phyloP scores from a whole-genome alignment of 2,888 invertebrate species.

The Hirtodrosophila trivittata region DNA sequence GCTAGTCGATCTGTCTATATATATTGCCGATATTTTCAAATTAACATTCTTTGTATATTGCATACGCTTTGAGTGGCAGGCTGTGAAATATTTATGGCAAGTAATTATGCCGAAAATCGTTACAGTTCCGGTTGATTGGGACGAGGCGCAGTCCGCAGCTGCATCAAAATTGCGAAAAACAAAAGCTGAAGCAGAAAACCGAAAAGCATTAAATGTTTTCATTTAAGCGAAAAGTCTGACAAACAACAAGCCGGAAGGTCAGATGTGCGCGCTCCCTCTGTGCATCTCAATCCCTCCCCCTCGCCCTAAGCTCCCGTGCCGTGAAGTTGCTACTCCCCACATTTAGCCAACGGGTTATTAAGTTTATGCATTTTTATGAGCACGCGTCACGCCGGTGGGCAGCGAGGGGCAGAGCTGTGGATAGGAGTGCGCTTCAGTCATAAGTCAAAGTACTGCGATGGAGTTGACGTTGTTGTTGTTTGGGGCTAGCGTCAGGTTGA shows the following conservation, averaged over 20 bases:
- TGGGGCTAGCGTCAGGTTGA: slow-evolving; percentile 27
- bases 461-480: neutral
- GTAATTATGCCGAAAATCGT: slow-evolving; percentile 53
- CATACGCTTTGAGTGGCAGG: neutral
- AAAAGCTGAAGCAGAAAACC: slow-evolving; percentile 17
- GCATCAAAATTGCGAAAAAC: slow-evolving; percentile 34
- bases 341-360: slow-evolving; percentile 49
- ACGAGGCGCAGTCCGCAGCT: slow-evolving; percentile 33
- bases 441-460: slow-evolving; percentile 60
- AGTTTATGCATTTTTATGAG: slow-evolving; percentile 58
- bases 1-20: too few relatives aligned
- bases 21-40: too few relatives aligned
- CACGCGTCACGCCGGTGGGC: slow-evolving; percentile 11
- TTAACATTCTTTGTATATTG: too few relatives aligned
- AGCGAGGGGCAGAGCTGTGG: neutral
- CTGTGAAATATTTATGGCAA: slow-evolving; percentile 48
- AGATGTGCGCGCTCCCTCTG: slow-evolving; percentile 12
- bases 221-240: slow-evolving; percentile 35
- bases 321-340: slow-evolving; percentile 4
- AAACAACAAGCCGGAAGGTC: slow-evolving; percentile 56
- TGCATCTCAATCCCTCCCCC: slow-evolving; percentile 5
- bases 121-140: slow-evolving; percentile 64
- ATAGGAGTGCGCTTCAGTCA: slow-evolving; percentile 24
- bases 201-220: slow-evolving; percentile 48
- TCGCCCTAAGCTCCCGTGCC: neutral